phyloP scores from a whole-genome alignment of 2,113 vertebrate genomes.

The Accipiter virgatus region DNA sequence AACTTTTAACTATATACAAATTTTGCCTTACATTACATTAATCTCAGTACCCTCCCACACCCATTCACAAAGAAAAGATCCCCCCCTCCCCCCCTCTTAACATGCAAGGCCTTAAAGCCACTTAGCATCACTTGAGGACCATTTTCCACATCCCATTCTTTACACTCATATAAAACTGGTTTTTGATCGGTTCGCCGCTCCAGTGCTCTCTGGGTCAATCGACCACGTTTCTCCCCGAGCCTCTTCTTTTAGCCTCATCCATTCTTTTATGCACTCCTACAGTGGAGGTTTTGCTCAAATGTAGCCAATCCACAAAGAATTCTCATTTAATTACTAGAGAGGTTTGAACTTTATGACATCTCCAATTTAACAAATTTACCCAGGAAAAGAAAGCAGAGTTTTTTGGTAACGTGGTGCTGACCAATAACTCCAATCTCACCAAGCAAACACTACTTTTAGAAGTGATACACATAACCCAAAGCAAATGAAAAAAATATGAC shows the following conservation, averaged over 20 bases:
- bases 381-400: background rate
- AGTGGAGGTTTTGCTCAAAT: background rate
- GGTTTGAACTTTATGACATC: background rate
- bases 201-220: background rate
- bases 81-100: background rate
- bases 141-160: background rate
- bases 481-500: background rate
- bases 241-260: background rate
- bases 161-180: background rate
- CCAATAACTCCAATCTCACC: background rate
- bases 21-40: background rate
- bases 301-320: background rate
- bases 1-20: conserved; percentile 71
- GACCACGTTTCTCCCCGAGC: background rate
- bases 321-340: background rate
- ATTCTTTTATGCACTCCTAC: background rate
- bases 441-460: background rate
- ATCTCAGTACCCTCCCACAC: background rate
- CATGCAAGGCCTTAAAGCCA: conserved; percentile 46
- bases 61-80: background rate
- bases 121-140: background rate
- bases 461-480: conserved; percentile 11
- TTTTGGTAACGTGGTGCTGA: background rate
- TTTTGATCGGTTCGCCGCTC: background rate
- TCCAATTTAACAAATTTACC: background rate